phyloP scores from a whole-genome alignment of 1,140 invertebrate species.

The Pseudomyrmex cubaensis region DNA sequence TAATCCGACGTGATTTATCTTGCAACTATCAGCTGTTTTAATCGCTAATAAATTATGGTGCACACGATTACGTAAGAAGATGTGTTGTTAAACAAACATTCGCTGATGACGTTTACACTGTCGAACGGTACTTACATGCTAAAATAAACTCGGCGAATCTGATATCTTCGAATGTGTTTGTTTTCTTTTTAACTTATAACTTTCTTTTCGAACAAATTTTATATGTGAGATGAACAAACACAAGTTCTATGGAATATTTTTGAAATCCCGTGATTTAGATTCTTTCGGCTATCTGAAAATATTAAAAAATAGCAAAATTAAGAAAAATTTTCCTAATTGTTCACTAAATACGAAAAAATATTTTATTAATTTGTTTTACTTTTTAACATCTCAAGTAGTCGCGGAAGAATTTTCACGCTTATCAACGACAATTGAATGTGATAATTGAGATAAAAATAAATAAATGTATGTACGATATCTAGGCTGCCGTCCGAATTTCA shows the following conservation, averaged over 20 bases:
- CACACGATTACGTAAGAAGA: background rate
- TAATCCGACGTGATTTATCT: background rate
- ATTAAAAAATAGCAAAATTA: too few relatives aligned
- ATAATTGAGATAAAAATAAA: background rate
- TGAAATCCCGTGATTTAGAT: background rate
- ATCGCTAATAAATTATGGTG: background rate
- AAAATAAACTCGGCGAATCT: background rate
- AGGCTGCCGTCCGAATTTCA: background rate
- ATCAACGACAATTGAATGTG: too few relatives aligned
- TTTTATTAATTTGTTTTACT: too few relatives aligned
- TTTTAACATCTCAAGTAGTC: too few relatives aligned
- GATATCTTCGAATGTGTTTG: background rate
- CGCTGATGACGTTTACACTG: background rate
- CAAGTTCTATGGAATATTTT: background rate
- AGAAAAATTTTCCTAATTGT: too few relatives aligned
- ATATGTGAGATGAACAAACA: too few relatives aligned
- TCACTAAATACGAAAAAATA: too few relatives aligned
- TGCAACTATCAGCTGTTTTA: background rate
- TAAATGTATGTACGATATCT: background rate
- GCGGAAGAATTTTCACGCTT: too few relatives aligned
- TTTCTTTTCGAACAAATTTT: background rate
- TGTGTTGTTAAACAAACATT: constrained; percentile 5
- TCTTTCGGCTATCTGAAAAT: too few relatives aligned
- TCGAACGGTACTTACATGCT: background rate
- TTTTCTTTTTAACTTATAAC: background rate